A percentile compares a stretch with the other conserved stretches of the same genome.
phyloP scores from a whole-genome alignment of 2,113 vertebrate genomes.

The Cebus imitator region DNA sequence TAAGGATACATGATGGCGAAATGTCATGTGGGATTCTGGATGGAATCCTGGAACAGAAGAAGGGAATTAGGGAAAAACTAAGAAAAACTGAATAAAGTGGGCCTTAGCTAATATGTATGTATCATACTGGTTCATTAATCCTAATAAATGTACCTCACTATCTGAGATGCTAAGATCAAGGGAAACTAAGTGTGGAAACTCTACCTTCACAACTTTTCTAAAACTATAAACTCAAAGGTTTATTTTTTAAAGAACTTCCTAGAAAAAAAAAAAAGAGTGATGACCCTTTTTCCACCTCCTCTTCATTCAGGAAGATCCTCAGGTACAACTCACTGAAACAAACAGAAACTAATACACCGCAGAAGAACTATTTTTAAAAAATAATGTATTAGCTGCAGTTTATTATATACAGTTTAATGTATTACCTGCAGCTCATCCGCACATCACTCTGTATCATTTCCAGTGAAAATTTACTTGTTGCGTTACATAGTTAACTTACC shows the following conservation, averaged over 20 bases:
- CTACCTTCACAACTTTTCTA: not conserved
- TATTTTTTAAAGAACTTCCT: not conserved
- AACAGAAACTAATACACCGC: not conserved
- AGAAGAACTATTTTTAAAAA: not conserved
- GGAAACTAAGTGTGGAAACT: too few relatives aligned
- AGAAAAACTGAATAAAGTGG: not conserved
- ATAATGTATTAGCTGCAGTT: not conserved
- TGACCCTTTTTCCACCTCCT: not conserved
- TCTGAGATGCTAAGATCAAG: not conserved
- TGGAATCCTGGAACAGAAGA: not conserved
- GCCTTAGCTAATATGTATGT: too few relatives aligned
- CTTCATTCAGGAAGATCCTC: not conserved
- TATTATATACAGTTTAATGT: too few relatives aligned
- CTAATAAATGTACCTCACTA: not conserved
- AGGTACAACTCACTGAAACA: not conserved
- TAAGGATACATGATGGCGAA: not conserved
- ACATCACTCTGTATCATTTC: not conserved
- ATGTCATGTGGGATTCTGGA: not conserved
- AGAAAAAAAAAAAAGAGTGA: not conserved
- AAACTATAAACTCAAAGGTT: not conserved
- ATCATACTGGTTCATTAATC: not conserved
- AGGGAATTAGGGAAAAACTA: not conserved
- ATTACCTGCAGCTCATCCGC: too few relatives aligned
- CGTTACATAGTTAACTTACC: slow-evolving; percentile 82
- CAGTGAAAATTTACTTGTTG: not conserved